phyloP scores from a whole-genome alignment of 2,888 invertebrate species.

The Norana najaformis region DNA sequence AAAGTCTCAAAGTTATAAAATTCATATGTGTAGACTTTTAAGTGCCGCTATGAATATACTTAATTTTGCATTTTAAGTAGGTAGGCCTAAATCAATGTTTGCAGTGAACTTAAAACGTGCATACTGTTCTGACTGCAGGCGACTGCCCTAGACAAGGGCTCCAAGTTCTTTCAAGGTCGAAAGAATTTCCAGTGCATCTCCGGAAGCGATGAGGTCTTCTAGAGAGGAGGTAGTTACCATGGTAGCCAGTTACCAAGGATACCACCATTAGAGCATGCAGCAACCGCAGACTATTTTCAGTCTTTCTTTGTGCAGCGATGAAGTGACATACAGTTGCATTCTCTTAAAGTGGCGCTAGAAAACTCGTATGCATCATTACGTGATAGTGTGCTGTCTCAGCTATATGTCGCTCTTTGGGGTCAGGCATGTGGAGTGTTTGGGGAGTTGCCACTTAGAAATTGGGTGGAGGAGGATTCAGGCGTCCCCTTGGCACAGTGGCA shows the following conservation, averaged over 20 bases:
- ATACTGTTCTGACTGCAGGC: slow-evolving; percentile 47
- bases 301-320: background rate
- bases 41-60: background rate
- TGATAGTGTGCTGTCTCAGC: too few species aligned
- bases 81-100: background rate
- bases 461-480: too few species aligned
- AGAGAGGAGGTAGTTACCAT: slow-evolving; percentile 1
- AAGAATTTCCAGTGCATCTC: slow-evolving; percentile 21
- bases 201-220: slow-evolving; percentile 30
- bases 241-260: background rate
- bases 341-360: background rate
- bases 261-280: background rate
- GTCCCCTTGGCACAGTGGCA: too few species aligned
- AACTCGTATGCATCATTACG: background rate
- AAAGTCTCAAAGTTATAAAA: background rate
- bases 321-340: background rate
- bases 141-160: slow-evolving; percentile 59
- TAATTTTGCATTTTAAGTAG: background rate
- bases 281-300: background rate
- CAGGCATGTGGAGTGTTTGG: too few species aligned
- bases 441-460: too few species aligned
- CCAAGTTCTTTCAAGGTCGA: slow-evolving; percentile 55
- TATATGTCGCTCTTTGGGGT: too few species aligned
- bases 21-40: background rate
- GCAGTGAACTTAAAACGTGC: background rate